Base-by-base conservation (phyloP, 1,140 invertebrate genomes). In the Pentalonia nigronervosa region DNA sequence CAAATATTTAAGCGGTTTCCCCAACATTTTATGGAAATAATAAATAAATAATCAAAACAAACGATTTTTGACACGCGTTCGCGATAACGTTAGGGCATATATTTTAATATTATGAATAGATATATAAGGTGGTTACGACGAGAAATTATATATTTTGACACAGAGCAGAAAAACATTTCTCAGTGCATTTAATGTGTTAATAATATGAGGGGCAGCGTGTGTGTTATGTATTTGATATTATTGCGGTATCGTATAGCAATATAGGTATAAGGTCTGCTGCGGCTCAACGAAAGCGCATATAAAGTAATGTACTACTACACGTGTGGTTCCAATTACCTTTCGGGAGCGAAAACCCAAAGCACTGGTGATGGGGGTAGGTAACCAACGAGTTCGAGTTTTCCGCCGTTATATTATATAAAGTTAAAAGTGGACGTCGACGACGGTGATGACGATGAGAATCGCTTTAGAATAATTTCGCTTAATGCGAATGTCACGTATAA, bases 1-100 rank as follows among this genome's bases (percentile, higher is more conserved):
- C 90, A 91, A 91, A 91, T 91, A 91, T 91, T 91, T 91, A 91
- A 76, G 56, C 90, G 41, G 90, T 91, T 91, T 91, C n/a, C 25
- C 25, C 41, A 25, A 60, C 17, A 60, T 48, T 67, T 90, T 53
- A 56, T 76, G 56, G 25, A 90, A 90, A 90, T 36, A 36, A 90
- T 90, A 34, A 91, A 76, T 45, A 76, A 91, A 91, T 91, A 67
- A 76, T 91, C 90, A 41, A 67, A 47, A 76, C 36, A 67, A 30
- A 67, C 50, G 41, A 4, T 36, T 91, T 45, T 60, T 7, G 56
- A 91, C 41, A 30, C 83, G 34, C 56, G 21, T 36, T 2, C 87
- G 2, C 41, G 23, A 86, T 86, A 25, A 30, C 21, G 21, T 84
- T 83, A 9, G 23, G 8, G 23, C 25, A 25, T 30, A 30, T 60